Evolutionary conservation across 2,797 vertebrate species (phyloP).

Genomic region (Dromococcyx pavoninus): DNA sequence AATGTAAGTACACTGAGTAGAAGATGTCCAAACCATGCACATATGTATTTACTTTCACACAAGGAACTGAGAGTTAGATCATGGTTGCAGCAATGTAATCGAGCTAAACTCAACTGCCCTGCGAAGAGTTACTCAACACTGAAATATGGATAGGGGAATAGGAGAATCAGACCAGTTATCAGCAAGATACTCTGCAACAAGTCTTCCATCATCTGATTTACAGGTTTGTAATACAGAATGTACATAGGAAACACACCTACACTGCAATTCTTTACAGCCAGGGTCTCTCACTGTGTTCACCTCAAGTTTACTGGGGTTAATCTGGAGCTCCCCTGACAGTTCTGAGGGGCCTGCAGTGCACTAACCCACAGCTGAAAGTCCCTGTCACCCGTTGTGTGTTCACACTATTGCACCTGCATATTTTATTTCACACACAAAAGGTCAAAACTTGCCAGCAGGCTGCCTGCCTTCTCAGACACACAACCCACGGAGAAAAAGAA

Average conservation of each 20-base stretch:
- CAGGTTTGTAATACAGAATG: background rate
- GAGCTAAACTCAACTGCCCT: background rate
- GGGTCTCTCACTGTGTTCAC: background rate
- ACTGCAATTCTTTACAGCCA: background rate
- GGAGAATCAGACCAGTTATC: background rate
- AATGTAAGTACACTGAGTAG: background rate
- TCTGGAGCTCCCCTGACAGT: background rate
- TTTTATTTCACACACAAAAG: conserved; percentile 38
- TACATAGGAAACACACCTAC: background rate
- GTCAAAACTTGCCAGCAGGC: conserved; percentile 47
- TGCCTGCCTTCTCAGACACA: conserved; percentile 29
- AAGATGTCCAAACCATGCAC: accelerated
- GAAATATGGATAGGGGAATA: background rate
- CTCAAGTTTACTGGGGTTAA: background rate
- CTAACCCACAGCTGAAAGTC: background rate
- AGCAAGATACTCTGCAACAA: background rate
- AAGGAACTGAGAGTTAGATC: background rate
- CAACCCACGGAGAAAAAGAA: background rate
- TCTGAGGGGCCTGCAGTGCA: background rate
- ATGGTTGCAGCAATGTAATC: accelerated
- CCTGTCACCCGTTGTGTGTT: background rate
- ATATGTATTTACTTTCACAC: background rate
- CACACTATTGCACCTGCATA: conserved; percentile 28
- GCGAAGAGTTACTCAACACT: background rate
- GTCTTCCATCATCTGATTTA: background rate